These are phyloP conservation scores for Melitaea athalia DNA, from an alignment of 2,888 invertebrate species.

Conservation along the genomic window DNA sequence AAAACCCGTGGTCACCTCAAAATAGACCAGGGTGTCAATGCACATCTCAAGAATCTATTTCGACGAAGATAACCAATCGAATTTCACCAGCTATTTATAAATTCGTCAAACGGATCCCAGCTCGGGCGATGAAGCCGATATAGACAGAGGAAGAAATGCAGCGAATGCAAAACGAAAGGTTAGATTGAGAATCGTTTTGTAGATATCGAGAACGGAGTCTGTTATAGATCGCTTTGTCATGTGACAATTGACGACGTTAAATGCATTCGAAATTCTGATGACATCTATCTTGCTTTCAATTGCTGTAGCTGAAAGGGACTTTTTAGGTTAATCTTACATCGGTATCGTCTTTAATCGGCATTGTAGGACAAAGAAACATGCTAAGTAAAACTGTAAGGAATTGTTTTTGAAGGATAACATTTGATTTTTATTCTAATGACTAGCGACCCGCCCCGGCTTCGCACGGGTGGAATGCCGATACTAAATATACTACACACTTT, in stretches of 20 bases:
- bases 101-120: background rate
- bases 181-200: background rate
- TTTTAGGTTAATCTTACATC: too few species aligned
- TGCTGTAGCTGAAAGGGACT: background rate
- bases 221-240: background rate
- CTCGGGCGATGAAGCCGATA: background rate
- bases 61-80: constrained; percentile 15
- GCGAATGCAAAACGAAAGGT: constrained; percentile 9
- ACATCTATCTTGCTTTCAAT: background rate
- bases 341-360: too few species aligned
- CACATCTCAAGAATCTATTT: constrained; percentile 33
- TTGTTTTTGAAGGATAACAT: too few species aligned
- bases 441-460: too few species aligned
- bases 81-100: constrained; percentile 20
- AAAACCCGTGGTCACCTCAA: constrained; percentile 4
- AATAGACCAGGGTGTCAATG: constrained; percentile 28
- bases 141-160: background rate
- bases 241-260: constrained; percentile 2
- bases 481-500: too few species aligned
- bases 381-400: too few species aligned
- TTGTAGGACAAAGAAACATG: too few species aligned
- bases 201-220: background rate
- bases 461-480: too few species aligned
- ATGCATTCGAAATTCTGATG: background rate
- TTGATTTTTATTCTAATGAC: too few species aligned